These are phyloP conservation scores for Penaeus chinensis DNA, from an alignment of 1,140 invertebrate genomes.

Conservation along the genomic window DNA sequence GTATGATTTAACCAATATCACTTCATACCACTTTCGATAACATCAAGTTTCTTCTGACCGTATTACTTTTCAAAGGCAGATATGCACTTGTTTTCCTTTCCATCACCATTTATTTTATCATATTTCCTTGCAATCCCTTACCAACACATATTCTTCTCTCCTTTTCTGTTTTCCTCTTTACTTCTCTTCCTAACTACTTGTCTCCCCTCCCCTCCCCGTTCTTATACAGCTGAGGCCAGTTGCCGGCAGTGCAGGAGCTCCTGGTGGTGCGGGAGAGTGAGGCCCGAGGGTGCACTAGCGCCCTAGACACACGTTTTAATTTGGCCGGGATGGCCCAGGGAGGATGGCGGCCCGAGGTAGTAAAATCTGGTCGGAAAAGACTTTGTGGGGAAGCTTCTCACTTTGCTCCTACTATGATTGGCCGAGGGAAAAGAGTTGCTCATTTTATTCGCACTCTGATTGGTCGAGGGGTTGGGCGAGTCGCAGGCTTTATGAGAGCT, in stretches of 20 bases:
- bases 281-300: constrained; percentile 41
- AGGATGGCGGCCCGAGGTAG: constrained; percentile 19
- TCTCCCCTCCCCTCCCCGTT: background rate
- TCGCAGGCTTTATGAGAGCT: no score
- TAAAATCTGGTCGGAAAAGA: constrained; percentile 36
- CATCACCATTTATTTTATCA: background rate
- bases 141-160: background rate
- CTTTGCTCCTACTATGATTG: constrained; percentile 27
- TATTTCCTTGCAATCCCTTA: background rate
- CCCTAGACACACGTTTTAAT: constrained; percentile 45
- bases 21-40: no score
- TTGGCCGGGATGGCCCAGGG: constrained; percentile 36
- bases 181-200: background rate
- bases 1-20: no score
- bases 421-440: constrained; percentile 14
- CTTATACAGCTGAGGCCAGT: background rate
- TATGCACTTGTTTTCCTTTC: background rate
- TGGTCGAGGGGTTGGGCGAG: constrained; percentile 3
- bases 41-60: no score
- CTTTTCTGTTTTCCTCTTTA: background rate
- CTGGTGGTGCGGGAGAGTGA: constrained; percentile 14
- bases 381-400: constrained; percentile 21
- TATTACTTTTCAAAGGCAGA: no score
- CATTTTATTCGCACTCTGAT: constrained; percentile 2
- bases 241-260: background rate